Conservation (phyloP, 2,888 invertebrate species). For the Clostera curtula region DNA sequence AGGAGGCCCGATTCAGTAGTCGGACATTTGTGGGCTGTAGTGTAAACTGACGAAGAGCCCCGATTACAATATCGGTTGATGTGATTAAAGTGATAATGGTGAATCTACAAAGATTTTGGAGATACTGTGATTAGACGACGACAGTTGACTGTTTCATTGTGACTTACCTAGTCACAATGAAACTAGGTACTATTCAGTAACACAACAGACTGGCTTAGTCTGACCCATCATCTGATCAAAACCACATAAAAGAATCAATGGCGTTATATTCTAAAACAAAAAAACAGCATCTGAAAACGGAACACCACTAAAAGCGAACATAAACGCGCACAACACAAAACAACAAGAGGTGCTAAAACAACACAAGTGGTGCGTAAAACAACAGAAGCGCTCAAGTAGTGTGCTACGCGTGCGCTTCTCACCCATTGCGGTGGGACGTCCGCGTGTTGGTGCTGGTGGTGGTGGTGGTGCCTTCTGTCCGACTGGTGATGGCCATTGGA, state of each 20-base stretch:
- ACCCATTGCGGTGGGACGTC: conserved; percentile 67
- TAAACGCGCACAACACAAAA: conserved; percentile 7
- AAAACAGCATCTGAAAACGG: not conserved
- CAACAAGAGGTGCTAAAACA: conserved; percentile 3
- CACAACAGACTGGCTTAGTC: not conserved
- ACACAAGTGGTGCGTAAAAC: conserved; percentile 5
- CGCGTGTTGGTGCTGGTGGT: conserved; percentile 64
- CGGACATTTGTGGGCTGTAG: no score
- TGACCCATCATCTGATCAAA: not conserved
- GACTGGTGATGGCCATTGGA: conserved; percentile 66
- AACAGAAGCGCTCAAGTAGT: conserved; percentile 5
- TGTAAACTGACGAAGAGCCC: no score
- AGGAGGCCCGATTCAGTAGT: no score
- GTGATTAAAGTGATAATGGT: no score
- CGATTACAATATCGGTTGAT: no score
- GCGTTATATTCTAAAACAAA: conserved; percentile 2
- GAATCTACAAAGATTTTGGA: no score
- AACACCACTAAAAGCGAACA: conserved; percentile 1
- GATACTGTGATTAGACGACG: no score
- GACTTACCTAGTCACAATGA: no score
- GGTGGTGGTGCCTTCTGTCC: conserved; percentile 55
- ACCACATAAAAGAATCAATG: conserved; percentile 1
- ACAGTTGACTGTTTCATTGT: no score
- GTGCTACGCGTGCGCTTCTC: conserved; percentile 18
- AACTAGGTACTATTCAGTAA: no score